Conservation (phyloP, 2,797 vertebrate genomes). For the Cuculus canorus region DNA sequence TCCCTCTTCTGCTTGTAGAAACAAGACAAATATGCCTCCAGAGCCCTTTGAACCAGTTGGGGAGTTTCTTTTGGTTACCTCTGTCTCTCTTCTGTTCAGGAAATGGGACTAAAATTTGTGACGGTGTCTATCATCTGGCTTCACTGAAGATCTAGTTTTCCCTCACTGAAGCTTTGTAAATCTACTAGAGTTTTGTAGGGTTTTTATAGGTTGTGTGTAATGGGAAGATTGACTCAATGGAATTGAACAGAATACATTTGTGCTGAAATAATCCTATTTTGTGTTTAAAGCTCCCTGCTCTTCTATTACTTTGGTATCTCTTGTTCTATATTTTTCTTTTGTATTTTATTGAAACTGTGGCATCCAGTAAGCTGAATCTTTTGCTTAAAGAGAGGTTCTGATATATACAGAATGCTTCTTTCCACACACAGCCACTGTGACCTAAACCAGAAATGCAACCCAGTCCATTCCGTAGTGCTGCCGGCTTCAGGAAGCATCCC, state of each 20-base stretch:
- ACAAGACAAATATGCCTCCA: background rate
- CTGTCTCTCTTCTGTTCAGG: background rate
- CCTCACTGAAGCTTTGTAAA: background rate
- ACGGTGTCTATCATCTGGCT: background rate
- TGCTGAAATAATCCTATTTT: slow-evolving; percentile 36
- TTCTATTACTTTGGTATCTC: slow-evolving; percentile 1
- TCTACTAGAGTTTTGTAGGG: background rate
- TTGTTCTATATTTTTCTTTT: background rate
- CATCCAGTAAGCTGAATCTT: background rate
- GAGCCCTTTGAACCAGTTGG: background rate
- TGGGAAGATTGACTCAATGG: background rate
- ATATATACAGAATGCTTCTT: background rate
- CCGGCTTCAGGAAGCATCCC: background rate
- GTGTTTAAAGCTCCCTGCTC: slow-evolving; percentile 33
- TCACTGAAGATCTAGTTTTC: background rate
- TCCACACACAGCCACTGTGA: background rate
- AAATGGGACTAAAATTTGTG: background rate
- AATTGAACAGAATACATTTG: background rate
- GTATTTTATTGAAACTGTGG: background rate
- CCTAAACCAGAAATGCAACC: background rate
- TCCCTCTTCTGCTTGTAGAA: background rate
- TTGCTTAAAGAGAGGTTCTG: background rate
- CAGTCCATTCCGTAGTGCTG: background rate
- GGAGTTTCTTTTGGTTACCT: background rate
- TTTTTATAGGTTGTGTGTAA: background rate